Evolutionary conservation across 2,888 invertebrate species (phyloP), one percentile per base, ranked within the genome.

Genomic region (Axea sp.): DNA sequence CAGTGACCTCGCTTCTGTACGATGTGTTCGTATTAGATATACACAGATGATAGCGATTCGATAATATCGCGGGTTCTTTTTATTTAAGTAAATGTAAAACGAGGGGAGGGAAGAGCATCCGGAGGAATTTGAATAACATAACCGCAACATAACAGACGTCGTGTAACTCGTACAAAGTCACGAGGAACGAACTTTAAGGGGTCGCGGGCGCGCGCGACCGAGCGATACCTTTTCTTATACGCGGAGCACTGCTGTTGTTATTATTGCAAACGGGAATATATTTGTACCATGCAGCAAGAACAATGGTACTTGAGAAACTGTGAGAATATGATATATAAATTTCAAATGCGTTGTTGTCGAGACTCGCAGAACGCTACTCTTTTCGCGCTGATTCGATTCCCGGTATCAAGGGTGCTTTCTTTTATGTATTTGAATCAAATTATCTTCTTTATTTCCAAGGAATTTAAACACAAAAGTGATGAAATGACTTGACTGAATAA

Each of bases 21-120:
- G 64, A 62, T 45, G 69, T 69, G 68, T 65, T 69, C 76, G 77
- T 78, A 80, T 83, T 83, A 81, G 82, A 84, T 83, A 83, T 81
- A 82, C 83, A 79, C 74, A 71, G 49, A 47, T 73, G 81, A 83
- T 82, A 80, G 71, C 62, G 77, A 69, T 59, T 77, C 77, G 81
- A 83, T 83, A 80, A 71, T 76, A 82, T 82, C 82, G 76, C 68
- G 69, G 67, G 59, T 62, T 73, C 77, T 73, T 79, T 78, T 78
- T 76, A 71, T 68, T 71, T 62, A 74, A 74, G 74, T 72, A 74
- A 74, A 64, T 72, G 74, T 53, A 62, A 68, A 68, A 68, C 37
- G 49, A 43, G 47, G 68, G 49, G 60, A 53, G 64, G 47, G 17
- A 33, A 22, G 47, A 11, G 43, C 60, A 65, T 71, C 60, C 68